A percentile compares a stretch with the other conserved stretches of the same genome.
Evolutionary conservation across 92 coral and sea anemone species (phyloP).

Genomic region (Metridium senile): DNA sequence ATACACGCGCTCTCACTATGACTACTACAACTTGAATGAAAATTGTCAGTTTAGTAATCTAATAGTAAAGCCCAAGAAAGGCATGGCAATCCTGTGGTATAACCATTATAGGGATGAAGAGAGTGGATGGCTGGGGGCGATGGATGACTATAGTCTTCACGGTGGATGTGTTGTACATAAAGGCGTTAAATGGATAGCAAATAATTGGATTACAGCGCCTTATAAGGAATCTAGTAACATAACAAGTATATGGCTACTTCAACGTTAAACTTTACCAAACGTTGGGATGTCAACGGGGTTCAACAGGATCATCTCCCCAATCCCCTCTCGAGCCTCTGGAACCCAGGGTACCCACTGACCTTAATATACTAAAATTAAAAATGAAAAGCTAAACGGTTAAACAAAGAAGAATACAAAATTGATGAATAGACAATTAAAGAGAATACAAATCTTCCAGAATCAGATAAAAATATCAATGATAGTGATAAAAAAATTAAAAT

Average conservation of each 20-base stretch:
- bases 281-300: no score
- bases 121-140: constrained; percentile 80
- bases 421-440: no score
- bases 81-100: constrained; percentile 87
- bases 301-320: no score
- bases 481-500: no score
- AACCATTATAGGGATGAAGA: constrained; percentile 77
- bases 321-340: no score
- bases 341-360: no score
- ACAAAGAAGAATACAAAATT: no score
- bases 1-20: constrained; percentile 38
- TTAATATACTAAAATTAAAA: no score
- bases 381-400: no score
- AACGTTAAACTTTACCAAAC: not conserved
- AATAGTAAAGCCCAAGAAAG: constrained; percentile 69
- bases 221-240: constrained; percentile 53
- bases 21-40: constrained; percentile 77
- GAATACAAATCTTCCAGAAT: no score
- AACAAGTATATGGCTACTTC: constrained; percentile 42
- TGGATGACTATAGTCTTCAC: constrained; percentile 83
- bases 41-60: constrained; percentile 70
- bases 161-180: constrained; percentile 71
- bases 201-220: constrained; percentile 89
- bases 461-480: no score
- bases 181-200: constrained; percentile 86